These are phyloP conservation scores for Phrynocephalus versicolor DNA, from an alignment of 2,113 vertebrate genomes.

Conservation along the genomic window DNA sequence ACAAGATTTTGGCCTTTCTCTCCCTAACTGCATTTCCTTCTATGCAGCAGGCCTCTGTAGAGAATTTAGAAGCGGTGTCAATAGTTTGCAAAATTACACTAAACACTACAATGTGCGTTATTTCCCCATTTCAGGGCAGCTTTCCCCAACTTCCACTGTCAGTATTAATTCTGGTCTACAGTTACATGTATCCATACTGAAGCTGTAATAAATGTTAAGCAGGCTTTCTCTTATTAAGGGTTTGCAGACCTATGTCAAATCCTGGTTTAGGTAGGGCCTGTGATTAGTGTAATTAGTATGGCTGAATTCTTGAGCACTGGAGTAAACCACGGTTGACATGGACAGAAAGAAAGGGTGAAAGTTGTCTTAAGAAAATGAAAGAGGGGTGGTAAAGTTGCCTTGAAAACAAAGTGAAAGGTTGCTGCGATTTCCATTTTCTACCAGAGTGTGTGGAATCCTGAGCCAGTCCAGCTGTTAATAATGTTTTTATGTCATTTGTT, in stretches of 20 bases:
- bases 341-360: not conserved
- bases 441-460: not conserved
- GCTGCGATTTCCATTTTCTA: not conserved
- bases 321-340: not conserved
- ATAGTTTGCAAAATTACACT: too few relatives aligned
- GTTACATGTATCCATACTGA: not conserved
- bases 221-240: not conserved
- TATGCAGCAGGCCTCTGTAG: too few relatives aligned
- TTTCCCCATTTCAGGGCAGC: too few relatives aligned
- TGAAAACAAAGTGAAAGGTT: too few relatives aligned
- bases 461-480: not conserved
- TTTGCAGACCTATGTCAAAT: not conserved
- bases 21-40: too few relatives aligned
- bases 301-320: not conserved
- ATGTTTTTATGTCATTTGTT: constrained; percentile 38
- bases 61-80: too few relatives aligned
- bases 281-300: not conserved
- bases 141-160: not conserved
- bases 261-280: not conserved
- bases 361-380: too few relatives aligned
- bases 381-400: too few relatives aligned
- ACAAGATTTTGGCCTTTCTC: too few relatives aligned
- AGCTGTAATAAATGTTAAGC: not conserved
- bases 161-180: not conserved
- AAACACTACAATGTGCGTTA: too few relatives aligned